phyloP scores from a whole-genome alignment of 2,113 vertebrate species.

The Myotis brandtii region DNA sequence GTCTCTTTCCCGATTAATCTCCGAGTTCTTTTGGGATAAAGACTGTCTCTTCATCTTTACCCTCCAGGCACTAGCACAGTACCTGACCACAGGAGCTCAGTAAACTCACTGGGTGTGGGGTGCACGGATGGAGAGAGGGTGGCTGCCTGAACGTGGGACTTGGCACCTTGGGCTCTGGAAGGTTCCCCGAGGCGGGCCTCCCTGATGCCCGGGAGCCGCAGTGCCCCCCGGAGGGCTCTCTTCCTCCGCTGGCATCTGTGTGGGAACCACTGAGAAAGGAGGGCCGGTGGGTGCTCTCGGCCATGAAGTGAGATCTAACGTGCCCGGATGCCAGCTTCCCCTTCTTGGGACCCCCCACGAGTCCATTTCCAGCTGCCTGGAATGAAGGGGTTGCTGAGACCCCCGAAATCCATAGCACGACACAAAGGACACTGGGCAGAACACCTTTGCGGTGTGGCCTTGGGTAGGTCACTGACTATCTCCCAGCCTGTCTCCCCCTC shows the following conservation, averaged over 20 bases:
- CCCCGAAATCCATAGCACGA: fast-evolving
- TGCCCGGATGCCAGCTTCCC: background rate
- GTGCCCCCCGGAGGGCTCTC: background rate
- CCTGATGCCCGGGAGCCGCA: background rate
- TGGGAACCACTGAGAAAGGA: background rate
- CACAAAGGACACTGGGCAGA: background rate
- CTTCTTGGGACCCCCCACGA: background rate
- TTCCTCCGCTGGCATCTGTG: background rate
- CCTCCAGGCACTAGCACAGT: too few species aligned
- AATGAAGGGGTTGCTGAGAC: background rate
- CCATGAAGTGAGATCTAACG: background rate
- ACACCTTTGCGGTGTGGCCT: background rate
- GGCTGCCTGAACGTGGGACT: background rate
- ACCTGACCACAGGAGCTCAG: too few species aligned
- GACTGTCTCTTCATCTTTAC: background rate
- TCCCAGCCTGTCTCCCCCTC: background rate
- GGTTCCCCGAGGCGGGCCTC: background rate
- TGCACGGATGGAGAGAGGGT: too few species aligned
- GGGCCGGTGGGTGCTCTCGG: fast-evolving
- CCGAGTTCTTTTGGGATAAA: background rate
- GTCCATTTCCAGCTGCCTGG: background rate
- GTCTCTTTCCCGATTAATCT: background rate
- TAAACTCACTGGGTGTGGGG: background rate
- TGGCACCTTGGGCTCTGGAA: background rate
- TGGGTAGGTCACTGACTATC: background rate